A percentile compares a stretch with the other conserved stretches of the same genome.
phyloP scores from a whole-genome alignment of 2,113 vertebrate species.

The Glareola pratincola region DNA sequence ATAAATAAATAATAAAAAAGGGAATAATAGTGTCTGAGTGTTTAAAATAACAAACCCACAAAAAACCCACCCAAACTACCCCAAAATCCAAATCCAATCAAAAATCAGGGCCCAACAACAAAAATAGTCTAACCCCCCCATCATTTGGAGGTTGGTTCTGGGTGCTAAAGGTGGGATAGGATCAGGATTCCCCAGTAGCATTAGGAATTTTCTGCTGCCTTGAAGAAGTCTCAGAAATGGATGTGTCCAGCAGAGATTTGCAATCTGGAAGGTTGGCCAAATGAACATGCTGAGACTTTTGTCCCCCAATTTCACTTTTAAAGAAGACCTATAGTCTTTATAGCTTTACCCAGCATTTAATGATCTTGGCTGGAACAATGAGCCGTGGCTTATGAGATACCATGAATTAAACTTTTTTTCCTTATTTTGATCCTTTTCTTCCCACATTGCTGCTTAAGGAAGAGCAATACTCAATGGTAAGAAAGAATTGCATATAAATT shows the following conservation, averaged over 20 bases:
- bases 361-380: neutral
- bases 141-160: neutral
- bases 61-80: neutral
- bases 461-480: neutral
- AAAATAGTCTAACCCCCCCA: accelerated
- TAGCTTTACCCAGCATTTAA: neutral
- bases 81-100: neutral
- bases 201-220: neutral
- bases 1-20: neutral
- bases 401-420: neutral
- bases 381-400: neutral
- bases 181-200: neutral
- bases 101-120: neutral
- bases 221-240: neutral
- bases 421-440: neutral
- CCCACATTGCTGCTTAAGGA: neutral
- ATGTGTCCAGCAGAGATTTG: neutral
- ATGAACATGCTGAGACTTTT: neutral
- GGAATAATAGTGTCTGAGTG: neutral
- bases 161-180: neutral
- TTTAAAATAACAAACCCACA: neutral
- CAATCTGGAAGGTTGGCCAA: neutral
- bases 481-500: neutral
- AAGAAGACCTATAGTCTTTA: neutral
- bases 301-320: neutral